Conservation (phyloP, 2,888 invertebrate genomes). For the Ormyrus pomaceus region DNA sequence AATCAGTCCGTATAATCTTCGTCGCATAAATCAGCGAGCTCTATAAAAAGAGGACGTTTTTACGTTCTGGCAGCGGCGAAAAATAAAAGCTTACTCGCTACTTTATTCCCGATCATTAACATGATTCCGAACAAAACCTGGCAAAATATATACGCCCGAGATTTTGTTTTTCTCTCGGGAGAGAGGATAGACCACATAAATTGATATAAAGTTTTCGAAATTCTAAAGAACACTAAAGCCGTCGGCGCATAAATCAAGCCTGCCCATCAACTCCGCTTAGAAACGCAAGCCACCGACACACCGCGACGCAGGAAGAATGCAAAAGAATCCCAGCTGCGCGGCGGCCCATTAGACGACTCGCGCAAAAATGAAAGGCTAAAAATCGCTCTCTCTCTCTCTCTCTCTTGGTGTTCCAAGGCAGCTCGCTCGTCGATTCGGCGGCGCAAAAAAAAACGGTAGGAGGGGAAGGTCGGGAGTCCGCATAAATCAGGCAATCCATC, state of each 20-base stretch:
- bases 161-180: neutral
- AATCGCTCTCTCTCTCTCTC: neutral
- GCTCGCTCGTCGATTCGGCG: no score
- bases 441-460: no score
- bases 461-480: neutral
- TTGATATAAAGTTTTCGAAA: slow-evolving; percentile 47
- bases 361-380: neutral
- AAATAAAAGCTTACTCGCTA: slow-evolving; percentile 1
- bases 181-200: slow-evolving; percentile 27
- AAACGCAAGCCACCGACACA: slow-evolving; percentile 29
- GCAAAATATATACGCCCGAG: neutral
- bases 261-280: slow-evolving; percentile 49
- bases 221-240: slow-evolving; percentile 45
- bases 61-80: neutral
- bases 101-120: neutral
- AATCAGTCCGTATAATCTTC: slow-evolving; percentile 41
- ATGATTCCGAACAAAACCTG: no score
- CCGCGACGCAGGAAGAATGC: neutral
- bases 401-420: no score
- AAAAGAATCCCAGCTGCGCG: slow-evolving; percentile 35
- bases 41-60: slow-evolving; percentile 28
- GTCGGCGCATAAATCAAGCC: slow-evolving; percentile 43
- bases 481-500: slow-evolving; percentile 47
- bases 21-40: slow-evolving; percentile 41
- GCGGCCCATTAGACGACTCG: slow-evolving; percentile 36